Evolutionary conservation across 64 coral and sea anemone species (phyloP), one percentile per base, ranked within the genome.

Genomic region (Stylophora pistillata): DNA sequence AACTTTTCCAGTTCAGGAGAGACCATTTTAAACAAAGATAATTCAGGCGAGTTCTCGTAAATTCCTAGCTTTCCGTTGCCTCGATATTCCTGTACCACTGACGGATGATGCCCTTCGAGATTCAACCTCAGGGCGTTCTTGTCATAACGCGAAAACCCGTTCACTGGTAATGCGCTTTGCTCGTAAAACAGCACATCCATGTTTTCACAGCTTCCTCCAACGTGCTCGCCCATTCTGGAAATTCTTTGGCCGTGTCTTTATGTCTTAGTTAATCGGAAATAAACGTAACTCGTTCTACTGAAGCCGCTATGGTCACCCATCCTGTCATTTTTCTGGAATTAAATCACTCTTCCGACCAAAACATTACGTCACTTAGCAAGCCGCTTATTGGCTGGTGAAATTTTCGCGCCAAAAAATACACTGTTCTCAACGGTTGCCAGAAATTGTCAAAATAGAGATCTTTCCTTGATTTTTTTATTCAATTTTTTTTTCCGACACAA

Each of bases 1-100:
- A 99, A 95, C 53, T 87, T 89, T 58, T 99, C 97, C 72, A 99
- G 55, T 26, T 99, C 97, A 12, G 97, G 97, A 16, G 97, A 95
- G 13, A 95, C 90, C 90, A 99, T 99, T 15, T 90, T 89, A 57
- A 99, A 95, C 15, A 95, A 30, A 2, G 90, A 88, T 26, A 99
- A 76, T 56, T 99, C 97, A 10, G 97, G 93, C 58, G 97, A 99
- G 68, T 90, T 89, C 55, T 85, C 58, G 25, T 93, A 97, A 61
- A 93, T 81, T 41, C 82, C 87, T 7, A 66, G 64, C 76, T 77
- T 78, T 74, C 59, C 88, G 84, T 63, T 88, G 33, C 77, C 88
- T 60, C 55, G 75, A 58, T 27, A 86, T 73, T 93, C 86, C n/a
- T 93, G 86, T 5, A 93, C 91, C 1, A 81, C 55, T 5, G 91